Conservation (phyloP, 1,140 invertebrate genomes). For the Brachionus rubens region DNA sequence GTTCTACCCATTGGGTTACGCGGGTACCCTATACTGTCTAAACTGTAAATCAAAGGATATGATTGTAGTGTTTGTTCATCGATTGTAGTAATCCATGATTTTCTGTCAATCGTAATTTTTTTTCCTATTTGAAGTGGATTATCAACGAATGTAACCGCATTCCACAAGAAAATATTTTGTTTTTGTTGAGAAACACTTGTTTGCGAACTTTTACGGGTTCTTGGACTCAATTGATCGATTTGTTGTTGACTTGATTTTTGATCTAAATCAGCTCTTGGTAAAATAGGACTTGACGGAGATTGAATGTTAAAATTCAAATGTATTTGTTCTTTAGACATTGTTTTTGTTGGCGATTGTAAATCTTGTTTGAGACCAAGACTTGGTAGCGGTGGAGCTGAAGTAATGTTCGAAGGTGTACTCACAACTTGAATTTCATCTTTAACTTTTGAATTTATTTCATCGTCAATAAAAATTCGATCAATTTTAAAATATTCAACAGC, state of each 20-base stretch:
- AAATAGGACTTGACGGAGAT: not conserved
- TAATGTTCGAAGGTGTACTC: not conserved
- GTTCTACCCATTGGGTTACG: conserved; percentile 61
- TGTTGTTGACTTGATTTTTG: not conserved
- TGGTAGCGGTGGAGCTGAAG: not conserved
- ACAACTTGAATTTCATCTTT: conserved; percentile 17
- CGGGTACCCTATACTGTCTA: conserved; percentile 9
- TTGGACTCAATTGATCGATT: not conserved
- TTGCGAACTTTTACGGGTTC: conserved; percentile 3
- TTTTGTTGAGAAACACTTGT: not conserved
- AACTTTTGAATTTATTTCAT: conserved; percentile 45
- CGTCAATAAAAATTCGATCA: conserved; percentile 40
- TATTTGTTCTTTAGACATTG: not conserved
- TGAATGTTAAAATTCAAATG: not conserved
- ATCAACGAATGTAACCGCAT: not conserved
- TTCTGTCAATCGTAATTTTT: conserved; percentile 31
- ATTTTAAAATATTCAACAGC: conserved; percentile 7
- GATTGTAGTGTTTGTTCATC: conserved; percentile 23
- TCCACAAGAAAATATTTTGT: conserved; percentile 21
- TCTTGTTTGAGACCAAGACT: not conserved
- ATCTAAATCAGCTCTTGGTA: not conserved
- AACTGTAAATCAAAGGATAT: conserved; percentile 27
- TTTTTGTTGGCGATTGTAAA: not conserved
- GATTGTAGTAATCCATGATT: conserved; percentile 13
- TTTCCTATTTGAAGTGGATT: conserved; percentile 24